Evolutionary conservation across 2,113 vertebrate genomes (phyloP).

Genomic region (Poeciliopsis prolifica): DNA sequence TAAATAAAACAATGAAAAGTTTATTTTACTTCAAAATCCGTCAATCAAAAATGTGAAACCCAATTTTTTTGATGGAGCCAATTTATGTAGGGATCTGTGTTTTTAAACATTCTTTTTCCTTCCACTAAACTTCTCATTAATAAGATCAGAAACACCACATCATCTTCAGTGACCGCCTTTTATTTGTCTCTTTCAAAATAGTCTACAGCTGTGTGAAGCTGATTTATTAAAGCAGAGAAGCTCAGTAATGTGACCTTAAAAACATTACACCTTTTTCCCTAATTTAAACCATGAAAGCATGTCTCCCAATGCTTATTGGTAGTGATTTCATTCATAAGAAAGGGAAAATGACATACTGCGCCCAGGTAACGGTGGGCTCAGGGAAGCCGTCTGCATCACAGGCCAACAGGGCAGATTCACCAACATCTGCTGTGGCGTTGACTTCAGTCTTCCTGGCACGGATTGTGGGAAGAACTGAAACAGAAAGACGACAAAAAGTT

Average conservation of each 20-base stretch:
- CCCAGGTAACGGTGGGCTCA: conserved; percentile 92
- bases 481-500: not conserved
- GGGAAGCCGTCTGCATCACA: conserved; percentile 95
- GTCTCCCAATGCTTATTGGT: not conserved
- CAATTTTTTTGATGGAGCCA: too few relatives aligned
- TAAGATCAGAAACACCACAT: too few relatives aligned
- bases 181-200: too few relatives aligned
- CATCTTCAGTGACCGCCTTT: too few relatives aligned
- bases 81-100: too few relatives aligned
- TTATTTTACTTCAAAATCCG: too few relatives aligned
- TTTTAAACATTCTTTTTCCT: too few relatives aligned
- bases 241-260: not conserved
- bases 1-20: too few relatives aligned
- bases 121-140: too few relatives aligned
- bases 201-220: not conserved
- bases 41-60: too few relatives aligned
- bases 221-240: not conserved
- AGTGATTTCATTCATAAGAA: not conserved
- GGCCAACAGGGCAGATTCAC: conserved; percentile 85
- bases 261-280: too few relatives aligned
- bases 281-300: not conserved
- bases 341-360: conserved; percentile 81
- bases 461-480: conserved; percentile 91
- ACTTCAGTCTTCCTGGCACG: conserved; percentile 86
- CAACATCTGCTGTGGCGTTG: conserved; percentile 92